Conservation (phyloP, 2,888 invertebrate genomes). For the Eristalis tenax region DNA sequence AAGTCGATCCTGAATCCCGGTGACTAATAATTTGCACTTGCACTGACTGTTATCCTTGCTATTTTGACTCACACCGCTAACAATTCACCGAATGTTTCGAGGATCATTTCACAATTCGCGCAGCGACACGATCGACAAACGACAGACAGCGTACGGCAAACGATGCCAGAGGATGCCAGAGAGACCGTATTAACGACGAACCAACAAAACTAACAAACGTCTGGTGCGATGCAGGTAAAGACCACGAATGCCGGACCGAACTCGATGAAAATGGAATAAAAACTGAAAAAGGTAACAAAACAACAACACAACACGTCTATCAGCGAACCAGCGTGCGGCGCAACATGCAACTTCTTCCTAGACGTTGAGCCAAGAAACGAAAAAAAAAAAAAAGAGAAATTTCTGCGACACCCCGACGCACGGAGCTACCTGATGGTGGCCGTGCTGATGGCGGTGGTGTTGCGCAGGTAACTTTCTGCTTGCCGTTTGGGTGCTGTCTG, state of each 20-base stretch:
- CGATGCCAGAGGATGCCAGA: background rate
- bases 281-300: constrained; percentile 66
- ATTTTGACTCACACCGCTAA: background rate
- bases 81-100: background rate
- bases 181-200: constrained; percentile 1
- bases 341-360: constrained; percentile 53
- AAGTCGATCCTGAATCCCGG: background rate
- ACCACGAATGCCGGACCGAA: constrained; percentile 63
- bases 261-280: constrained; percentile 61
- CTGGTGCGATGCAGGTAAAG: constrained; percentile 53
- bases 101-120: background rate
- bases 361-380: constrained; percentile 38
- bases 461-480: constrained; percentile 13
- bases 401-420: background rate
- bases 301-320: constrained; percentile 21
- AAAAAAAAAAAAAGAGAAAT: constrained; percentile 51
- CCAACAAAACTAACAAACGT: constrained; percentile 42
- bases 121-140: background rate
- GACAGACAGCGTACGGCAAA: background rate
- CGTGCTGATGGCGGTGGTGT: background rate
- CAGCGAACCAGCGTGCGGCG: constrained; percentile 1
- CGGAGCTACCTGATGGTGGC: background rate
- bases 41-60: background rate
- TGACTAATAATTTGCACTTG: background rate
- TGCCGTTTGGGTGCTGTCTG: background rate